These are phyloP conservation scores for Agrotis exclamationis DNA, from an alignment of 2,888 invertebrate species.

Conservation along the genomic window DNA sequence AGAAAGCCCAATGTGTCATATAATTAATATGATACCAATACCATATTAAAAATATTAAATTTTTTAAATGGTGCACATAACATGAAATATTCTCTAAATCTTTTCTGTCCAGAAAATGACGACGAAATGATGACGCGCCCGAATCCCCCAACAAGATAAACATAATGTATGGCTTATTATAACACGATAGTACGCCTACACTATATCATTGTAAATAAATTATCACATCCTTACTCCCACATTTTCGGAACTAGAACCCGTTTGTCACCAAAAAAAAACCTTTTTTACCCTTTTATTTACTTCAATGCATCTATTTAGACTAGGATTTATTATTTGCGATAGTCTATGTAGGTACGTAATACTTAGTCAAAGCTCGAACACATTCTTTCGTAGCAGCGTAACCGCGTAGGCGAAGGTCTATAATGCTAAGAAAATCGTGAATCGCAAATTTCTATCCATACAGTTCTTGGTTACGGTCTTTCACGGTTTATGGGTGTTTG, in stretches of 20 bases:
- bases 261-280: neutral
- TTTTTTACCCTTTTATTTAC: constrained; percentile 28
- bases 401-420: constrained; percentile 24
- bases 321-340: constrained; percentile 37
- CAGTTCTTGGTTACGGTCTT: neutral
- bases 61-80: too few relatives aligned
- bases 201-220: constrained; percentile 21
- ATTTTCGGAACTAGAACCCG: neutral
- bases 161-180: too few relatives aligned
- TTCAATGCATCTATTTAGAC: constrained; percentile 29
- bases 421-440: constrained; percentile 14
- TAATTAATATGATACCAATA: too few relatives aligned
- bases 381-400: constrained; percentile 20
- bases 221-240: constrained; percentile 10
- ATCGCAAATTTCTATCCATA: neutral
- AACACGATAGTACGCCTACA: constrained; percentile 2
- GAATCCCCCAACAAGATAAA: too few relatives aligned
- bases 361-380: neutral
- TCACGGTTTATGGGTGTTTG: neutral
- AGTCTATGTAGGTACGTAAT: too few relatives aligned
- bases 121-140: too few relatives aligned
- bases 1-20: neutral
- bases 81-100: too few relatives aligned
- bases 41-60: too few relatives aligned
- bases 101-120: too few relatives aligned